These are phyloP conservation scores for Drosophila lowei DNA, from an alignment of 1,140 invertebrate species.

Conservation along the genomic window DNA sequence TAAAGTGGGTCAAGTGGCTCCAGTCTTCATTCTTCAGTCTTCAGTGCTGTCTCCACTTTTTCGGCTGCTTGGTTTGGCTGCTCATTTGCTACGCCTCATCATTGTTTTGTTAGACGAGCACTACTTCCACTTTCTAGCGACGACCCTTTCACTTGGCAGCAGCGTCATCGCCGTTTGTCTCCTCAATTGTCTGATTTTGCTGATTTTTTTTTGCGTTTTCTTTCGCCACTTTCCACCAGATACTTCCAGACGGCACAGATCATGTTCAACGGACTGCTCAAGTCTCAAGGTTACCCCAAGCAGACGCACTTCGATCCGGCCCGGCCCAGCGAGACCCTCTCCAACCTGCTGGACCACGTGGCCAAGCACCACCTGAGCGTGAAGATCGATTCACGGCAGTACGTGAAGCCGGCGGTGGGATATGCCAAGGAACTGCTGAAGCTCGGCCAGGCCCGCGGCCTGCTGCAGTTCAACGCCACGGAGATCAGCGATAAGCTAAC, in stretches of 20 bases:
- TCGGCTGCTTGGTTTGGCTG: constrained; percentile 21
- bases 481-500: constrained; percentile 90
- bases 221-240: constrained; percentile 84
- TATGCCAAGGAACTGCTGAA: constrained; percentile 88
- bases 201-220: constrained; percentile 32
- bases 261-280: constrained; percentile 89
- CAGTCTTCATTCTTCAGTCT: constrained; percentile 22
- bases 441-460: constrained; percentile 87
- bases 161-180: constrained; percentile 55
- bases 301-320: constrained; percentile 88
- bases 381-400: constrained; percentile 88
- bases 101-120: constrained; percentile 50
- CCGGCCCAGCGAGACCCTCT: constrained; percentile 87
- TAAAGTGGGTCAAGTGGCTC: constrained; percentile 58
- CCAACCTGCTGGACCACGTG: constrained; percentile 87
- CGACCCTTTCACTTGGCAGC: constrained; percentile 73
- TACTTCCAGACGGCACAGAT: constrained; percentile 88
- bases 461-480: constrained; percentile 85
- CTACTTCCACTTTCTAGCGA: constrained; percentile 75
- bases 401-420: constrained; percentile 89
- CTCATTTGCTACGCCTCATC: constrained; percentile 21
- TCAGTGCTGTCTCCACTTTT: constrained; percentile 14
- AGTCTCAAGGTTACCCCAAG: constrained; percentile 89
- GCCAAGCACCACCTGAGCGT: constrained; percentile 88
- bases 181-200: constrained; percentile 46